These are phyloP conservation scores for Pao palembangensis DNA, from an alignment of 2,113 vertebrate species.

Conservation along the genomic window DNA sequence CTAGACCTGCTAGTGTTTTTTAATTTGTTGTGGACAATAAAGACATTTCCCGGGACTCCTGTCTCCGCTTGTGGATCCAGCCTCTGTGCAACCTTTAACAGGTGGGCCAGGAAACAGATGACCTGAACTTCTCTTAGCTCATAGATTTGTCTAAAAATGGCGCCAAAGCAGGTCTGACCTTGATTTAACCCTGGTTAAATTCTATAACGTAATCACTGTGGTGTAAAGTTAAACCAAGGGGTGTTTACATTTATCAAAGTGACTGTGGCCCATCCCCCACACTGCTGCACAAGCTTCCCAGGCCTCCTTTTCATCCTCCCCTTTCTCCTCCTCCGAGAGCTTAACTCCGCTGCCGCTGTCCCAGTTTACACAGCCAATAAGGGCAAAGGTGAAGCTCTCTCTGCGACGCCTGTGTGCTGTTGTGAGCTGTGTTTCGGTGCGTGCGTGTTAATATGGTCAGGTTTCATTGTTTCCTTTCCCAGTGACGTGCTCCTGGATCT, in stretches of 20 bases:
- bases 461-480: too few relatives aligned
- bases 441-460: too few relatives aligned
- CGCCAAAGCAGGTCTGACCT: too few relatives aligned
- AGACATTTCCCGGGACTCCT: too few relatives aligned
- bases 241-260: neutral
- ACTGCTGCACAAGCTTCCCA: slow-evolving; percentile 8
- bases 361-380: slow-evolving; percentile 67
- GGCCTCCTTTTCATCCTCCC: slow-evolving; percentile 8
- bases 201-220: neutral
- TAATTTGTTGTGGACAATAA: too few relatives aligned
- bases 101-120: too few relatives aligned
- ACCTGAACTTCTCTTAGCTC: too few relatives aligned
- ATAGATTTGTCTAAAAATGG: too few relatives aligned
- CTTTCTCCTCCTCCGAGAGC: slow-evolving; percentile 33
- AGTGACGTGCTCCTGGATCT: too few relatives aligned
- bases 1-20: too few relatives aligned
- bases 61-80: too few relatives aligned
- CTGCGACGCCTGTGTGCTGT: slow-evolving; percentile 25
- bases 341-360: slow-evolving; percentile 55
- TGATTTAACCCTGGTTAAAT: neutral
- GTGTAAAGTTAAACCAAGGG: neutral
- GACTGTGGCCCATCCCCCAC: slow-evolving; percentile 17
- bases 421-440: neutral
- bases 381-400: slow-evolving; percentile 57
- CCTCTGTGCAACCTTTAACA: too few relatives aligned